Conservation (phyloP, 2,797 vertebrate species). For the Gallinago nigripennis region DNA sequence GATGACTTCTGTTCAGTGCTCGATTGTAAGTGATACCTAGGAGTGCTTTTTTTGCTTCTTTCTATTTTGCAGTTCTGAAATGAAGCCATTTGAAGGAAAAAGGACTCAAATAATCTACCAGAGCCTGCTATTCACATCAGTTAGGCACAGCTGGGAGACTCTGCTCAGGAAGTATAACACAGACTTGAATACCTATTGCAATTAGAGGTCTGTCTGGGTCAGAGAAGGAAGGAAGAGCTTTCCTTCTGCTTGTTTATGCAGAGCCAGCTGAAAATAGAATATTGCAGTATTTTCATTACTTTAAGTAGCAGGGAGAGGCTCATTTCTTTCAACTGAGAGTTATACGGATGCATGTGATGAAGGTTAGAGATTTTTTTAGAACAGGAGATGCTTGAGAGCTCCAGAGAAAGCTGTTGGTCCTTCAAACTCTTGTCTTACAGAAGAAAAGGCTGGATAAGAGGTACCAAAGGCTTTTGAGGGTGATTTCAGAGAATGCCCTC, state of each 20-base stretch:
- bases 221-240: not conserved
- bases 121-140: not conserved
- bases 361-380: not conserved
- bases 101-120: not conserved
- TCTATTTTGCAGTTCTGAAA: slow-evolving; percentile 14
- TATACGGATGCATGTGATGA: not conserved
- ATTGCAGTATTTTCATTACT: not conserved
- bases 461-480: not conserved
- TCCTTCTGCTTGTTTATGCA: not conserved
- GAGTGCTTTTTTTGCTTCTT: not conserved
- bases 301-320: not conserved
- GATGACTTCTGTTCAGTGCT: not conserved
- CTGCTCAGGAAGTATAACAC: not conserved
- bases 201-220: not conserved
- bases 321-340: not conserved
- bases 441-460: not conserved
- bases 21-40: not conserved
- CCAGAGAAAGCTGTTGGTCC: not conserved
- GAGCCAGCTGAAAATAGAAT: not conserved
- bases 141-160: not conserved
- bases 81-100: slow-evolving; percentile 46
- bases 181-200: not conserved
- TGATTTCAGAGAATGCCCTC: not conserved
- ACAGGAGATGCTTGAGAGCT: not conserved
- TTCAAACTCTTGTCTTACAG: not conserved